phyloP scores from a whole-genome alignment of 2,888 invertebrate species.

The Sesia bembeciformis region DNA sequence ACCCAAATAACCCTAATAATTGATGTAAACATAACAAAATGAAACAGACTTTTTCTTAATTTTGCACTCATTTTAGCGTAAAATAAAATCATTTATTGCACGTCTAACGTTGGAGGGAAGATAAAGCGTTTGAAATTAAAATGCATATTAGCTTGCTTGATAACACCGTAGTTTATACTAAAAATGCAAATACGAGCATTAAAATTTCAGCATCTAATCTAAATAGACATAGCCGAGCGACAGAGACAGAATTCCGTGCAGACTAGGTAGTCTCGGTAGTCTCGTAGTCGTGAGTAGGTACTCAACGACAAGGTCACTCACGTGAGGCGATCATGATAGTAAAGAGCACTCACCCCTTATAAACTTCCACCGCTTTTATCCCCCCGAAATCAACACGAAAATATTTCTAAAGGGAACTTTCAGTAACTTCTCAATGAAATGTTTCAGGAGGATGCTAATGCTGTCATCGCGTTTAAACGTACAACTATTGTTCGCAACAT shows the following conservation, averaged over 20 bases:
- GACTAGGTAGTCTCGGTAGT: too few species aligned
- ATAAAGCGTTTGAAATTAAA: background rate
- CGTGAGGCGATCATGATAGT: constrained; percentile 11
- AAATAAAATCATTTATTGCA: too few species aligned
- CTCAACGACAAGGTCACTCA: constrained; percentile 5
- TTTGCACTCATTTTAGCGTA: too few species aligned
- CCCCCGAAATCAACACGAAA: constrained; percentile 15
- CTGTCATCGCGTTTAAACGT: background rate
- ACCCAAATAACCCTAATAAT: too few species aligned
- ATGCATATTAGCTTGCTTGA: background rate
- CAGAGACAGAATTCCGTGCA: constrained; percentile 13
- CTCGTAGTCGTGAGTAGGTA: too few species aligned
- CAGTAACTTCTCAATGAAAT: constrained; percentile 1
- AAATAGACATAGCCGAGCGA: constrained; percentile 6
- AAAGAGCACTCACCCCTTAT: constrained; percentile 8
- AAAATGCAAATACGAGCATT: background rate
- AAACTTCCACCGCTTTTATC: constrained; percentile 20
- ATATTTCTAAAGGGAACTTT: constrained; percentile 6
- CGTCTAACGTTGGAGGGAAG: background rate
- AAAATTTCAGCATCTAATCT: background rate
- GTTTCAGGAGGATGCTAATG: background rate
- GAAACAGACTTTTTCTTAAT: too few species aligned
- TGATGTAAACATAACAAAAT: too few species aligned
- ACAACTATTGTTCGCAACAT: too few species aligned
- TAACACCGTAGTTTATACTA: background rate